A percentile compares a stretch with the other conserved stretches of the same genome.
These are phyloP conservation scores for Adoxophyes honmai DNA, from an alignment of 1,140 invertebrate species.

Conservation along the genomic window DNA sequence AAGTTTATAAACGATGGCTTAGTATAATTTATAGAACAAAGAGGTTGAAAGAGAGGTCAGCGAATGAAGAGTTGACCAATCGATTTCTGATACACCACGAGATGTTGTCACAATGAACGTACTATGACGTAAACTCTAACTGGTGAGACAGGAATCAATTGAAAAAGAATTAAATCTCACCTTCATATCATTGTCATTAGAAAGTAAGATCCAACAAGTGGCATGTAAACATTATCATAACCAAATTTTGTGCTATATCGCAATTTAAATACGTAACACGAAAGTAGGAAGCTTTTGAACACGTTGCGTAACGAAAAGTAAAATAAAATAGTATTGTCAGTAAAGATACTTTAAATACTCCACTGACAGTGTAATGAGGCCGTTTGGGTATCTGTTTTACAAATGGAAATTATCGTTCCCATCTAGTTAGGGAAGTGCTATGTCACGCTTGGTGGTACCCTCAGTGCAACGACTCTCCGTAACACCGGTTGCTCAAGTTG, in stretches of 20 bases:
- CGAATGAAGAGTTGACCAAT: not conserved
- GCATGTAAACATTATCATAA: slow-evolving; percentile 9
- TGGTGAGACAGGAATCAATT: too few species aligned
- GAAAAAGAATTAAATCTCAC: too few species aligned
- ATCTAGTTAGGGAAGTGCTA: not conserved
- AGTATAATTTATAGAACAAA: not conserved
- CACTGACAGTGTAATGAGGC: not conserved
- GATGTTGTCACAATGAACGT: too few species aligned
- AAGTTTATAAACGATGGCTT: not conserved
- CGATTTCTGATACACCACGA: too few species aligned
- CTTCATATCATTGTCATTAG: not conserved
- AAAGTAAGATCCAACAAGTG: not conserved
- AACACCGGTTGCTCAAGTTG: slow-evolving; percentile 47
- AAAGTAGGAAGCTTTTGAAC: slow-evolving; percentile 4
- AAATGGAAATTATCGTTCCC: not conserved
- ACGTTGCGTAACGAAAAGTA: not conserved
- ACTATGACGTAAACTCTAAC: too few species aligned
- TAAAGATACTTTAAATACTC: not conserved
- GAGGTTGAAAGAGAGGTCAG: not conserved
- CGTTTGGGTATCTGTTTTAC: not conserved
- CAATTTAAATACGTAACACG: slow-evolving; percentile 9
- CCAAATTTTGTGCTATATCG: not conserved
- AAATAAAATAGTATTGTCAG: not conserved
- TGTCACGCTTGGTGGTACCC: not conserved
- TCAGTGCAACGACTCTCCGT: slow-evolving; percentile 41